Evolutionary conservation across 2,113 vertebrate genomes (phyloP), one percentile per base, ranked within the genome.

Genomic region (Anguilla japonica): DNA sequence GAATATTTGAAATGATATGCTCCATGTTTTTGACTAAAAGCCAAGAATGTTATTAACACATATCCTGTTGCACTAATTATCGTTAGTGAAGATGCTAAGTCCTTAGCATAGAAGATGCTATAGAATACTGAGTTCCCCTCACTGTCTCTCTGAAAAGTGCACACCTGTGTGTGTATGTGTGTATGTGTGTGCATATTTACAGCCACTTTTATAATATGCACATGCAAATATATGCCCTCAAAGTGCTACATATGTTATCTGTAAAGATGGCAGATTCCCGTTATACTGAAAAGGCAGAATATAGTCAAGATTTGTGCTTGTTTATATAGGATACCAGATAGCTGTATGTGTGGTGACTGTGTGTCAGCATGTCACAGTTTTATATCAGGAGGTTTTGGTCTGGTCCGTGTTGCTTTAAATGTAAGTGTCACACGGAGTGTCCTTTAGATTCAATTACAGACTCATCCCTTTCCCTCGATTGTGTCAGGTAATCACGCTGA

Each of bases 31-130:
- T 90, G 89, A 88, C 53, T 79, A n/a, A 57, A 79, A 57, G 79
- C 85, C 89, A 90, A 81, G 79, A 26, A 46, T 84, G 82, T 82
- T 86, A 86, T 87, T 85, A 84, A 46, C 83, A 75, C 86, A 78
- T 81, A 79, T 57, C 81, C 71, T 50, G 79, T 60, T 50, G 81
- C 43, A 79, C 43, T 46, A 46, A 46, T 14, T 81, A 86, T 88
- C 80, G 84, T 86, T 87, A 87, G 89, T 83, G 81, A 87, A 87
- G 88, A 88, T 86, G 85, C 57, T n/a, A n/a, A 82, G 79, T 11
- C 41, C 78, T 89, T 86, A 85, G 83, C 41, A 34, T 34, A 34
- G 34, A 34, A 34, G 80, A 79, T 85, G 57, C 29, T 39, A 84
- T 78, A 87, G 81, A 83, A 13, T 82, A 34, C 85, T 75, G 43